Conservation (phyloP, 1,140 invertebrate species). For the Halotydeus destructor region DNA sequence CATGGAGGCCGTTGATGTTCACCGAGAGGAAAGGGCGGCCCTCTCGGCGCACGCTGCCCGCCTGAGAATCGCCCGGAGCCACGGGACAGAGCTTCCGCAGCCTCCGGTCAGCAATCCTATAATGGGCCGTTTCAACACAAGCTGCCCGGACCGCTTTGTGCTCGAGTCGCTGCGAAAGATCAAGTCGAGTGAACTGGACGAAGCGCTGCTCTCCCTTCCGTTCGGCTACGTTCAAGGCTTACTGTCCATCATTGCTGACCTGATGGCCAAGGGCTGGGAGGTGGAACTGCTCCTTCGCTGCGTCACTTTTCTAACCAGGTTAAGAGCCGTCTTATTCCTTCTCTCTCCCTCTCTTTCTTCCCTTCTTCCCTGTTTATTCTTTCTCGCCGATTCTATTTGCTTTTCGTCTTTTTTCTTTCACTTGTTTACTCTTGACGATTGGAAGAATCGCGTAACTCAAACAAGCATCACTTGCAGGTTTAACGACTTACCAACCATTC, state of each 20-base stretch:
- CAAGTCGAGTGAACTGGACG: slow-evolving; percentile 61
- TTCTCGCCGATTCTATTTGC: slow-evolving; percentile 3
- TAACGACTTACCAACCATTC: no score
- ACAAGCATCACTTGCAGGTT: background rate
- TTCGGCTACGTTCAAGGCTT: slow-evolving; percentile 58
- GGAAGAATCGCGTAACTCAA: background rate
- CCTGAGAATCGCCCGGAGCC: slow-evolving; percentile 19
- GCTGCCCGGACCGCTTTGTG: slow-evolving; percentile 52
- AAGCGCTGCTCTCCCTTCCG: slow-evolving; percentile 61
- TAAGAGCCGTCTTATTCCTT: slow-evolving; percentile 7
- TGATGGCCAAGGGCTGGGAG: slow-evolving; percentile 42
- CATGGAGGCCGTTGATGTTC: slow-evolving; percentile 62
- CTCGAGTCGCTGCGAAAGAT: slow-evolving; percentile 53
- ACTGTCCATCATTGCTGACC: slow-evolving; percentile 40
- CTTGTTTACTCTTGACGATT: background rate
- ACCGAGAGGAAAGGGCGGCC: slow-evolving; percentile 32
- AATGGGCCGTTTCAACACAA: slow-evolving; percentile 51
- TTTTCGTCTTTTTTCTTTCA: slow-evolving; percentile 1
- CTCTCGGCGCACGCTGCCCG: slow-evolving; percentile 19
- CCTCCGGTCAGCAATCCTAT: slow-evolving; percentile 36
- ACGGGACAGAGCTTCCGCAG: slow-evolving; percentile 14
- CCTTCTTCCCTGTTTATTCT: background rate
- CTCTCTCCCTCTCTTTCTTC: slow-evolving; percentile 1
- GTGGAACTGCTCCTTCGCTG: slow-evolving; percentile 51
- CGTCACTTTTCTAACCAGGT: slow-evolving; percentile 52